A percentile compares a stretch with the other conserved stretches of the same genome.
Evolutionary conservation across 1,140 invertebrate species (phyloP).

Genomic region (Cherax quadricarinatus): DNA sequence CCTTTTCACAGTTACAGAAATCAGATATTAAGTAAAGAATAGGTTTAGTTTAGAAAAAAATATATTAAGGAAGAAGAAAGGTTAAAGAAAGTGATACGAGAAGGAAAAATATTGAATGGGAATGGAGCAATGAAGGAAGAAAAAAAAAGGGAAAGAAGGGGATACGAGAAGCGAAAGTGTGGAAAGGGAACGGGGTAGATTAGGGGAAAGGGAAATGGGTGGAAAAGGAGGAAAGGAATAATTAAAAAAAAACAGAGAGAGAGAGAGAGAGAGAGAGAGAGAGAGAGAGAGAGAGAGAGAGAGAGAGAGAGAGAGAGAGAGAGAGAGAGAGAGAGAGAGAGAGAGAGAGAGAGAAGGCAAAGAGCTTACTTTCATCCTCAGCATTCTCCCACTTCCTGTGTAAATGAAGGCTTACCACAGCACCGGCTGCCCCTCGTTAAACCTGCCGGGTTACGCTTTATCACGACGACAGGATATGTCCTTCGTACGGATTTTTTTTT

Average conservation of each 20-base stretch:
- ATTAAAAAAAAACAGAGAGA: background rate
- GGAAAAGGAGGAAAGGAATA: background rate
- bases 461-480: background rate
- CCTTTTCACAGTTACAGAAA: no score
- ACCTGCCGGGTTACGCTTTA: background rate
- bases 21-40: no score
- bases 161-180: no score
- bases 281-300: background rate
- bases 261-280: background rate
- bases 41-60: no score
- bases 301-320: background rate
- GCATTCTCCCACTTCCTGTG: slow-evolving; percentile 3
- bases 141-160: no score
- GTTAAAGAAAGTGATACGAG: no score
- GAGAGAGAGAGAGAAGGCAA: no score
- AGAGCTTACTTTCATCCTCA: background rate
- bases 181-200: no score
- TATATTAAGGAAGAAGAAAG: no score
- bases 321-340: background rate
- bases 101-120: no score
- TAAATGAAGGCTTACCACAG: slow-evolving; percentile 1
- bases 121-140: no score
- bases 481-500: no score
- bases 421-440: background rate
- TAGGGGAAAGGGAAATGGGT: background rate